phyloP scores from a whole-genome alignment of 2,888 invertebrate genomes.

The Drosophila nigricruria region DNA sequence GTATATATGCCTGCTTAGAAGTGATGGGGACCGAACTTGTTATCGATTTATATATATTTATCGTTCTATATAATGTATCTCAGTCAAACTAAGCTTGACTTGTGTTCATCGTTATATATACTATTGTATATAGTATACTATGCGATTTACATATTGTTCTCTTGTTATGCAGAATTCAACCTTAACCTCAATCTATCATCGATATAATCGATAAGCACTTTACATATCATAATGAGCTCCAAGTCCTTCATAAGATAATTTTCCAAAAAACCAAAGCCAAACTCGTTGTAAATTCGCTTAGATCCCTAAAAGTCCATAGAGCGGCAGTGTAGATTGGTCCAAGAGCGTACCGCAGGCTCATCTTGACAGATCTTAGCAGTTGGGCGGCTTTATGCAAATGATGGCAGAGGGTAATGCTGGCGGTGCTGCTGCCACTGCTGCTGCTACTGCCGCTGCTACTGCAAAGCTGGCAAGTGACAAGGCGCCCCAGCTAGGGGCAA shows the following conservation, averaged over 20 bases:
- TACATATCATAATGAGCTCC: background rate
- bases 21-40: too few relatives aligned
- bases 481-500: conserved; percentile 32
- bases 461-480: conserved; percentile 28
- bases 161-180: too few relatives aligned
- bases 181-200: too few relatives aligned
- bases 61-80: too few relatives aligned
- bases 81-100: too few relatives aligned
- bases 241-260: too few relatives aligned
- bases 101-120: too few relatives aligned
- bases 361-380: conserved; percentile 28
- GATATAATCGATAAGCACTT: background rate
- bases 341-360: conserved; percentile 22
- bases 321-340: conserved; percentile 3
- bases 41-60: too few relatives aligned
- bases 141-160: too few relatives aligned
- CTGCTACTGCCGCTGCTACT: background rate
- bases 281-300: background rate
- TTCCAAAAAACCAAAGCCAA: background rate
- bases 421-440: background rate
- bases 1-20: too few relatives aligned
- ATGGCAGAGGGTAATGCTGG: conserved; percentile 32
- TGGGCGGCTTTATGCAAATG: conserved; percentile 46
- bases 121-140: too few relatives aligned
- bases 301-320: background rate